phyloP scores from a whole-genome alignment of 1,140 invertebrate genomes.

The Metopolophium dirhodum region DNA sequence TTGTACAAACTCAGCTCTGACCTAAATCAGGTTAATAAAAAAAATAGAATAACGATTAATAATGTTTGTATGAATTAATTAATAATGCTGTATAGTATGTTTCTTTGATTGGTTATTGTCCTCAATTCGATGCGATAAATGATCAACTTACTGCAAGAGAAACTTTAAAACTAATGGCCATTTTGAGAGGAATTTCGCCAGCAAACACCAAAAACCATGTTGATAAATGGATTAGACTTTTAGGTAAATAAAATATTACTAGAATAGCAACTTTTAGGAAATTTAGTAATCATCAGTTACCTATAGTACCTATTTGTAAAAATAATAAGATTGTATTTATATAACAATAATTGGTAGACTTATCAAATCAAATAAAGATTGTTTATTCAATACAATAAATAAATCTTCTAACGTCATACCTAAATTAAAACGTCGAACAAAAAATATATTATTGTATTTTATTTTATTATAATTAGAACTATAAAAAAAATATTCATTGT shows the following conservation, averaged over 20 bases:
- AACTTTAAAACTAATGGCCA: constrained; percentile 76
- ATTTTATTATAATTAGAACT: too few species aligned
- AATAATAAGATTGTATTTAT: neutral
- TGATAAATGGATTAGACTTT: constrained; percentile 66
- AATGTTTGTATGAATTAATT: constrained; percentile 67
- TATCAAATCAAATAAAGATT: too few species aligned
- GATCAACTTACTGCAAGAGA: constrained; percentile 66
- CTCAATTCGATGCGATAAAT: too few species aligned
- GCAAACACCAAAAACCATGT: constrained; percentile 66
- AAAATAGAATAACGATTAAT: neutral
- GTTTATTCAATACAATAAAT: too few species aligned
- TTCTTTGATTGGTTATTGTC: too few species aligned
- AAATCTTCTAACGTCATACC: too few species aligned
- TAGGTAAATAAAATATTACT: constrained; percentile 64
- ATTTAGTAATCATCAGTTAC: neutral
- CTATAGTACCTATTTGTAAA: neutral
- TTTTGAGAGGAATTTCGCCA: constrained; percentile 74
- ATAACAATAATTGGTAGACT: too few species aligned
- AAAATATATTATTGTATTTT: too few species aligned
- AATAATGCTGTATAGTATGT: constrained; percentile 72
- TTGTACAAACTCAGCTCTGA: constrained; percentile 2
- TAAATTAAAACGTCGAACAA: too few species aligned
- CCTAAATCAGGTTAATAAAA: neutral
- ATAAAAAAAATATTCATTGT: too few species aligned
- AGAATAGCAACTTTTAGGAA: too few species aligned